Evolutionary conservation across 2,113 vertebrate species (phyloP).

Genomic region (Megaleporinus macrocephalus): DNA sequence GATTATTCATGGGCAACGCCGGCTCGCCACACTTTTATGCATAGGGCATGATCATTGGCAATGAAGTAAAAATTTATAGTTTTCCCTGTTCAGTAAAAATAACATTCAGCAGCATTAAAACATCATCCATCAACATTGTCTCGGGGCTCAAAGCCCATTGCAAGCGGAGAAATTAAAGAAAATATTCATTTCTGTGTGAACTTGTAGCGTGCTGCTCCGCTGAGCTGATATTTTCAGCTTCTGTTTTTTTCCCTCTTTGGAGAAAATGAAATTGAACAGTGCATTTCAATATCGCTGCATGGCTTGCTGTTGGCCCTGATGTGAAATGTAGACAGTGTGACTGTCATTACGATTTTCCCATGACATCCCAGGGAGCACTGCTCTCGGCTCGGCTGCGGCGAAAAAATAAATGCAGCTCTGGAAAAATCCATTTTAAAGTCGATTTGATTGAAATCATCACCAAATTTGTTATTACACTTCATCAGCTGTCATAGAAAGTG

Average conservation of each 20-base stretch:
- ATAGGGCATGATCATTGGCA: slow-evolving; percentile 92
- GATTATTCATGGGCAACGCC: slow-evolving; percentile 94
- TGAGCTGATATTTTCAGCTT: slow-evolving; percentile 63
- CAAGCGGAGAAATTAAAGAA: slow-evolving; percentile 92
- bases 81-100: slow-evolving; percentile 99
- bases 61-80: slow-evolving; percentile 99
- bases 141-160: slow-evolving; percentile 82
- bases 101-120: slow-evolving; percentile 99
- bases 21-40: slow-evolving; percentile 88
- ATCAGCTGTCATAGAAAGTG: slow-evolving; percentile 19
- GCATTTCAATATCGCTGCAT: slow-evolving; percentile 73
- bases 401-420: background rate
- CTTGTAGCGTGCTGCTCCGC: slow-evolving; percentile 83
- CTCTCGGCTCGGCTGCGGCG: slow-evolving; percentile 1
- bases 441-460: slow-evolving; percentile 32
- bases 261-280: slow-evolving; percentile 76
- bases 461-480: slow-evolving; percentile 26
- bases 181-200: slow-evolving; percentile 94
- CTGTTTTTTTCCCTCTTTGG: slow-evolving; percentile 51
- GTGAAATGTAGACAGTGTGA: slow-evolving; percentile 41
- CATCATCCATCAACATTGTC: slow-evolving; percentile 99
- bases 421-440: background rate
- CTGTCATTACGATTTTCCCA: slow-evolving; percentile 39
- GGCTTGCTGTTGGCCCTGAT: slow-evolving; percentile 38
- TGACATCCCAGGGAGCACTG: slow-evolving; percentile 26